These are phyloP conservation scores for Onychorhynchus coronatus DNA, from an alignment of 2,113 vertebrate species.

Conservation along the genomic window DNA sequence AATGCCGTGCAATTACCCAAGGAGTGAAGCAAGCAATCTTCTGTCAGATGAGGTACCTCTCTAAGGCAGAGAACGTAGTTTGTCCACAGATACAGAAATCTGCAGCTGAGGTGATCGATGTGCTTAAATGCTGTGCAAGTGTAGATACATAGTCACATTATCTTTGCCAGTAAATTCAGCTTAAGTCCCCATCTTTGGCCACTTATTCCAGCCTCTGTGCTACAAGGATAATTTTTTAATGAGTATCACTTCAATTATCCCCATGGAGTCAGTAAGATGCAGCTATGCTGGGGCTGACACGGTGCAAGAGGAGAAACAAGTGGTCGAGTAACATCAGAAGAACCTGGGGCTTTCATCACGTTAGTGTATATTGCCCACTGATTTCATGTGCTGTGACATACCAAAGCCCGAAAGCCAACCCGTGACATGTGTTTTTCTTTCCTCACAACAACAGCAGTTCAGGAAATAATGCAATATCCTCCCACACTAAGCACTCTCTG, in stretches of 20 bases:
- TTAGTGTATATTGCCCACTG: background rate
- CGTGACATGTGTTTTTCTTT: background rate
- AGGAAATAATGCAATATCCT: conserved; percentile 52
- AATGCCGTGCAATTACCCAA: background rate
- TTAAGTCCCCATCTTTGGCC: background rate
- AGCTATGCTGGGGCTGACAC: fast-evolving
- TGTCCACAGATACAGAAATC: background rate
- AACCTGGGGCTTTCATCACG: background rate
- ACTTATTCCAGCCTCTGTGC: background rate
- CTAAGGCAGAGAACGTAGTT: background rate
- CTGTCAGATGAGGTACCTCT: background rate
- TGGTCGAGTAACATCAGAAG: background rate
- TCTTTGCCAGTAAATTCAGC: background rate
- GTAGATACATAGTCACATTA: background rate
- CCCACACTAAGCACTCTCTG: background rate
- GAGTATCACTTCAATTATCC: background rate
- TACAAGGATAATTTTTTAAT: background rate
- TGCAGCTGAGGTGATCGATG: fast-evolving
- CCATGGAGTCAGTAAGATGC: background rate
- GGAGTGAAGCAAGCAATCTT: background rate
- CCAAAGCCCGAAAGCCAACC: background rate
- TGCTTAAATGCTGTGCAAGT: background rate
- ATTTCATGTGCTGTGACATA: background rate
- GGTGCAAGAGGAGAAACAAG: background rate
- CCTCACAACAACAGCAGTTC: background rate